phyloP scores from a whole-genome alignment of 2,113 vertebrate species.

The Spermophilus dauricus region DNA sequence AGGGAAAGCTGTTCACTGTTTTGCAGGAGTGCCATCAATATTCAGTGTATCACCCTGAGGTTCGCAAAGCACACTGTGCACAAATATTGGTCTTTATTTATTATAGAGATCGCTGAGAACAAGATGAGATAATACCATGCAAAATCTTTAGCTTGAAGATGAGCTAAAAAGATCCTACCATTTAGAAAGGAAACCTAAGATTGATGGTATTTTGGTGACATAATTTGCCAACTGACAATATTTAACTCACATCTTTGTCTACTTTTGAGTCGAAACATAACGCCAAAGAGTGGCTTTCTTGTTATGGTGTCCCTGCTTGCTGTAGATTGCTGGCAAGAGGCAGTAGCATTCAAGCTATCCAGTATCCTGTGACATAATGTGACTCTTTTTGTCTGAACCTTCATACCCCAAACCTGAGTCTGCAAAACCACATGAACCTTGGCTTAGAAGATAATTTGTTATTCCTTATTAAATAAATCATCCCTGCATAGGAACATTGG shows the following conservation, averaged over 20 bases:
- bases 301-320: conserved; percentile 94
- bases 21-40: neutral
- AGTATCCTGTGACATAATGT: conserved; percentile 87
- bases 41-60: neutral
- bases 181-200: neutral
- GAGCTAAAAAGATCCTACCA: neutral
- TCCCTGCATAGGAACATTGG: neutral
- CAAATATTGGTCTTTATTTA: neutral
- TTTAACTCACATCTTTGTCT: neutral
- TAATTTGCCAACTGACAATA: neutral
- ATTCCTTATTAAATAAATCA: conserved; percentile 83
- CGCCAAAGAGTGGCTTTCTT: conserved; percentile 83
- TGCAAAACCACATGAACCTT: conserved; percentile 71
- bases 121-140: neutral
- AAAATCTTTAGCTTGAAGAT: neutral
- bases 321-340: conserved; percentile 96
- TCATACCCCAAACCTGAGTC: conserved; percentile 96
- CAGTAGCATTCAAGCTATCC: conserved; percentile 96
- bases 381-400: conserved; percentile 89
- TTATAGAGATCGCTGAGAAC: neutral
- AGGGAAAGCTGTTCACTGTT: neutral
- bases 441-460: conserved; percentile 76
- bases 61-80: neutral
- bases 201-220: neutral
- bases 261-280: neutral